Evolutionary conservation across 2,888 invertebrate species (phyloP).

Genomic region (Pammene aurita): DNA sequence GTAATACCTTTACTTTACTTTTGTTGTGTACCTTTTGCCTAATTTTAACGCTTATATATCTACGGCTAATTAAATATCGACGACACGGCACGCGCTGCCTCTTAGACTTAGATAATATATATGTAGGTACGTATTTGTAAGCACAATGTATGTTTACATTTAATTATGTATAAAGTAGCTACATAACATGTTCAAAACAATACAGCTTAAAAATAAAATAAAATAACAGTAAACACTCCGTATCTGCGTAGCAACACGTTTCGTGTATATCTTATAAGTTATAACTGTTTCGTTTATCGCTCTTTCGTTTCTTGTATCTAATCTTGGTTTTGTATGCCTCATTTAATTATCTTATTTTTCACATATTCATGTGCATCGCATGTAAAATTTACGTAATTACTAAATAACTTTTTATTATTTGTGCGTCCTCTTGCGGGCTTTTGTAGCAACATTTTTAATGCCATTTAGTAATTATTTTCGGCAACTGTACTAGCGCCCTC

Average conservation of each 20-base stretch:
- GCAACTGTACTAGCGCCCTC: conserved; percentile 37
- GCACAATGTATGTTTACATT: too few species aligned
- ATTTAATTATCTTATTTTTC: conserved; percentile 16
- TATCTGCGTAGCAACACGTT: conserved; percentile 8
- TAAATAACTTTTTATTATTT: background rate
- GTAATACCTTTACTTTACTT: too few species aligned
- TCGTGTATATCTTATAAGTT: background rate
- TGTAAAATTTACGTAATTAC: conserved; percentile 3
- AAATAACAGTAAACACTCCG: too few species aligned
- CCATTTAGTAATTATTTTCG: background rate
- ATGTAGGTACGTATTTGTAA: too few species aligned
- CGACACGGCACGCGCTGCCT: too few species aligned
- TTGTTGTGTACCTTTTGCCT: too few species aligned
- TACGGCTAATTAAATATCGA: too few species aligned
- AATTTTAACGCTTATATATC: too few species aligned
- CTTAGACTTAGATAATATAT: too few species aligned
- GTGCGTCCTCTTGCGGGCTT: background rate
- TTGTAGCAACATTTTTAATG: background rate
- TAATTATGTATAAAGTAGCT: too few species aligned
- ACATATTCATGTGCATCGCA: conserved; percentile 8
- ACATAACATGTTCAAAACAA: too few species aligned
- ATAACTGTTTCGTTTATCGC: conserved; percentile 17
- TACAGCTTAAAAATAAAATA: too few species aligned
- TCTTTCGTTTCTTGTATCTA: conserved; percentile 21
- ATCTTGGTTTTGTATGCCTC: conserved; percentile 27